Conservation (phyloP, 2,888 invertebrate genomes). For the Tolmerus cingulatus region DNA sequence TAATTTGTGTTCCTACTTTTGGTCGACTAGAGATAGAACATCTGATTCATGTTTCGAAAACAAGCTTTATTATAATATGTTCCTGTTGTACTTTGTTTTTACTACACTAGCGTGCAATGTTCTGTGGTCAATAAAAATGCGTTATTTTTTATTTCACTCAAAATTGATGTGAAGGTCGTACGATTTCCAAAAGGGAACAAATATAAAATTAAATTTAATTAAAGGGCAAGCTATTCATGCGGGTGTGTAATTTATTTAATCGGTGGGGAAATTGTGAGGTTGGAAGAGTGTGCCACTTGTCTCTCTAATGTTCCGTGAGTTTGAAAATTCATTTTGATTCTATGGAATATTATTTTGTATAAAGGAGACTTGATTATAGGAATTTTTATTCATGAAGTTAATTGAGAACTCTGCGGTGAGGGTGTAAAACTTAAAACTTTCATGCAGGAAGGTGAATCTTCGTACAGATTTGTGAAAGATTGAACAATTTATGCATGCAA, state of each 20-base stretch:
- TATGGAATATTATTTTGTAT: not conserved
- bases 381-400: not conserved
- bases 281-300: not conserved
- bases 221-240: not conserved
- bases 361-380: not conserved
- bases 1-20: not conserved
- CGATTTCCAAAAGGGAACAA: not conserved
- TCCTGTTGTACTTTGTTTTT: constrained; percentile 4
- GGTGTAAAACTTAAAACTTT: not conserved
- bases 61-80: not conserved
- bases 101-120: not conserved
- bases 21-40: constrained; percentile 6
- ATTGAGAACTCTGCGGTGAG: not conserved
- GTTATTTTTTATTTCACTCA: not conserved
- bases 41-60: not conserved
- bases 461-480: not conserved
- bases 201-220: not conserved
- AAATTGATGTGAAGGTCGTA: not conserved
- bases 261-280: not conserved
- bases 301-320: not conserved
- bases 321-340: not conserved
- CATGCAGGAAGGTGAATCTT: not conserved
- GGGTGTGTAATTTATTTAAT: not conserved
- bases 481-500: not conserved
- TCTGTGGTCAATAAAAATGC: not conserved